Evolutionary conservation across 2,888 invertebrate species (phyloP).

Genomic region (Therioaphis trifolii): DNA sequence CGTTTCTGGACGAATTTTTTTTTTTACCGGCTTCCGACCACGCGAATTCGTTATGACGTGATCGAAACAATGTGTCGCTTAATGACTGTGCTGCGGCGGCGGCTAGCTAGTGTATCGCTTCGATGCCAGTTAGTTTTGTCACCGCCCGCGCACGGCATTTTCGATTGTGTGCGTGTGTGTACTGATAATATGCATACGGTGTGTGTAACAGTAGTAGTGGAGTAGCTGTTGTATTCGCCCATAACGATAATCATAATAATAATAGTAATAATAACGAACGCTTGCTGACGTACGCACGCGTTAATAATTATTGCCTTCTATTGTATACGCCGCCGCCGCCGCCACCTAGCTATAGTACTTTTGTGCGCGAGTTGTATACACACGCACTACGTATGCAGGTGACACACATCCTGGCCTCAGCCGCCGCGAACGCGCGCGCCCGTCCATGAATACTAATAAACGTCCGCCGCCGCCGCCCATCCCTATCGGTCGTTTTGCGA

Average conservation of each 20-base stretch:
- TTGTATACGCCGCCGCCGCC: not conserved
- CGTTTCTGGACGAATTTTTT: too few relatives aligned
- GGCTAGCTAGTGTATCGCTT: not conserved
- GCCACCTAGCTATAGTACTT: not conserved
- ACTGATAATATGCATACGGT: not conserved
- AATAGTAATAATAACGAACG: conserved; percentile 39
- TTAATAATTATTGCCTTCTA: conserved; percentile 44
- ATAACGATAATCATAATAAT: conserved; percentile 21
- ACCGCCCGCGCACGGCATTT: not conserved
- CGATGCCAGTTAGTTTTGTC: not conserved
- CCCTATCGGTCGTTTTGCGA: not conserved
- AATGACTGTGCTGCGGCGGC: conserved; percentile 11
- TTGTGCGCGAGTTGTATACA: conserved; percentile 1
- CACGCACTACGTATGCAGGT: conserved; percentile 45
- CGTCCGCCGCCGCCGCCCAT: not conserved
- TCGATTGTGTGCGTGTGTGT: too few relatives aligned
- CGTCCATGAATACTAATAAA: conserved; percentile 57
- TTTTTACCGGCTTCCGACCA: not conserved
- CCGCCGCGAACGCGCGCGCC: not conserved
- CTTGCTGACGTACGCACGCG: conserved; percentile 39
- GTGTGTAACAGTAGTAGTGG: conserved; percentile 20
- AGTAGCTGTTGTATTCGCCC: not conserved
- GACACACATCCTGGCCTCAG: conserved; percentile 49
- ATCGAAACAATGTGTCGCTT: conserved; percentile 49
- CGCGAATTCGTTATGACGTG: not conserved